Percentiles rank a stretch among this genome's conserved stretches.
These are phyloP conservation scores for Oryzias woworae DNA, from an alignment of 2,113 vertebrate species.

Conservation along the genomic window DNA sequence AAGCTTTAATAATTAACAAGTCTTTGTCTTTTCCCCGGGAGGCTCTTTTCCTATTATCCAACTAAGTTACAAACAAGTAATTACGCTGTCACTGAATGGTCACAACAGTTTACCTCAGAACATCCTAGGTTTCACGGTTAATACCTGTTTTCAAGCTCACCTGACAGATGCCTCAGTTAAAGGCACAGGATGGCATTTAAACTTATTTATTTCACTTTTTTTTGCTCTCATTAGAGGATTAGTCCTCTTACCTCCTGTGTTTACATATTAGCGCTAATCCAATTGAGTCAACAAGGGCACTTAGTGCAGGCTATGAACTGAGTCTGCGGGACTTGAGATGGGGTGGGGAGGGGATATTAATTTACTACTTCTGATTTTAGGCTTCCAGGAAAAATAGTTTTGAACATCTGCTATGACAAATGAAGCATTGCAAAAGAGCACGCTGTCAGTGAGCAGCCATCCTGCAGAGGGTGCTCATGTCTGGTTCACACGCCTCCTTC, in stretches of 20 bases:
- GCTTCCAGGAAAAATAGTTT: constrained; percentile 77
- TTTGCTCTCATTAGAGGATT: constrained; percentile 79
- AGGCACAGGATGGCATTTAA: constrained; percentile 67
- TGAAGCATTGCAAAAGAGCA: constrained; percentile 62
- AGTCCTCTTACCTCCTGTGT: constrained; percentile 83
- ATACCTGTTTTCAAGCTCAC: constrained; percentile 64
- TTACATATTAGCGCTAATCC: constrained; percentile 86
- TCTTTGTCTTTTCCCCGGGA: constrained; percentile 80
- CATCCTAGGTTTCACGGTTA: constrained; percentile 60
- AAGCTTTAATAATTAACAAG: constrained; percentile 86
- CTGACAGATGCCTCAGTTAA: constrained; percentile 66
- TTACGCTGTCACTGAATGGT: constrained; percentile 78
- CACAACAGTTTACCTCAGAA: constrained; percentile 73
- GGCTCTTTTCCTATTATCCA: constrained; percentile 79
- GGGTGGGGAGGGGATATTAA: constrained; percentile 79
- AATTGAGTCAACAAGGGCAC: constrained; percentile 85
- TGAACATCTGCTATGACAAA: constrained; percentile 79
- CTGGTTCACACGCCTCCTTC: constrained; percentile 24
- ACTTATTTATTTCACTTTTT: constrained; percentile 79
- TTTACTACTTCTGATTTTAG: constrained; percentile 79
- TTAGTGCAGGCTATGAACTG: constrained; percentile 81
- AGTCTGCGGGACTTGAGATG: constrained; percentile 76
- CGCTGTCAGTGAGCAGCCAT: constrained; percentile 59
- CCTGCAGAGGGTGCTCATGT: constrained; percentile 75
- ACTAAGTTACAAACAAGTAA: constrained; percentile 82